Evolutionary conservation across 2,113 vertebrate genomes (phyloP), one percentile per base, ranked within the genome.

Genomic region (Sinosuthora webbiana): DNA sequence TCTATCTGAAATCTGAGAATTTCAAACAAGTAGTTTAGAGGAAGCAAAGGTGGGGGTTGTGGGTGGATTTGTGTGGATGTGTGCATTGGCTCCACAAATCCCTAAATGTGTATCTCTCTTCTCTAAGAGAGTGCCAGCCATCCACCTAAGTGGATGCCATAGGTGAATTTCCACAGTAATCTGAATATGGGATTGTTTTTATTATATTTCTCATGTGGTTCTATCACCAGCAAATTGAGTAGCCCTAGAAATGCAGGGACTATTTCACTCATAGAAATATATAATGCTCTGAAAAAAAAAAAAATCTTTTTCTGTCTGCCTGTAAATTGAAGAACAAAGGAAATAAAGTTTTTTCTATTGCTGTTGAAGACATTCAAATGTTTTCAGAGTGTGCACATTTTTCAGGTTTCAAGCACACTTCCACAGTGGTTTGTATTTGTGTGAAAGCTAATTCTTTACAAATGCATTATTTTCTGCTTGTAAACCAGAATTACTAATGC

Each of bases 21-120:
- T 67, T 84, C 23, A 63, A 76, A n/a, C 8, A 27, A 57, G 11
- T 22, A 73, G 22, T 50, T 75, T 25, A 60, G 4, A 59, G 15
- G 20, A 62, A 62, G 15, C 9, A 53, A 49, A 57, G 35, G 20
- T 13, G 4, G 19, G 15, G 20, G 9, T 7, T 6, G 11, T 19
- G 28, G 33, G n/a, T 5, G 22, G 5, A 15, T 15, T 25, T 11
- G 33, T 21, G 6, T 25, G 28, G 22, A 5, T 22, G 59, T 15
- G 10, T 41, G 10, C 4, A 52, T 6, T 47, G 7, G 15, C 15
- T 67, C 35, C 18, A 42, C 30, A 85, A 57, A 68, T n/a, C 15
- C 4, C 6, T 4, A 69, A 30, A 56, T 10, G 4, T 23, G 0
- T 41, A 4, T 25, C 6, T 18, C 7, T 64, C 12, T 14, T 57